Conservation (phyloP, 2,113 vertebrate species). For the Bubo scandiacus region DNA sequence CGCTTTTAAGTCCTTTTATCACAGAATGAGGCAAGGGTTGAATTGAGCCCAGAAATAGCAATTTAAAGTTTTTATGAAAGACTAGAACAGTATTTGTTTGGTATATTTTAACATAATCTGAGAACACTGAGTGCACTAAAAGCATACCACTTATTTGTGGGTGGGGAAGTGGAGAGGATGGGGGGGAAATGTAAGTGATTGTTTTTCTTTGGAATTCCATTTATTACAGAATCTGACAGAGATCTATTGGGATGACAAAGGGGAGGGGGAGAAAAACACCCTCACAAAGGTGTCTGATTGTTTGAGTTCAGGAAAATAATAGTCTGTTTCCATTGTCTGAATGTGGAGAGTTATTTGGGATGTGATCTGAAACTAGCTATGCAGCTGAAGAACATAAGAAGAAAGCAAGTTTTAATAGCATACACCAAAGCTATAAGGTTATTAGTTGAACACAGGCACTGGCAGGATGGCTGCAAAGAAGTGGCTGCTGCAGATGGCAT, state of each 20-base stretch:
- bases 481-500: neutral
- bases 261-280: neutral
- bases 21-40: constrained; percentile 66
- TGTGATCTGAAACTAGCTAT: neutral
- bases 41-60: constrained; percentile 68
- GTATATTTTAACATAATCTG: constrained; percentile 74
- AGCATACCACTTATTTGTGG: constrained; percentile 54
- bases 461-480: neutral
- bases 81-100: constrained; percentile 55
- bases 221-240: neutral
- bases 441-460: neutral
- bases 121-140: constrained; percentile 61
- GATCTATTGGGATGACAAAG: neutral
- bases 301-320: neutral
- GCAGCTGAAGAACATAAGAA: neutral
- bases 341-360: neutral
- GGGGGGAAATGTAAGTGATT: neutral
- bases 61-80: constrained; percentile 70
- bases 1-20: constrained; percentile 65
- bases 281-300: neutral
- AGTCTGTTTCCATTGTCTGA: neutral
- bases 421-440: neutral
- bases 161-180: neutral
- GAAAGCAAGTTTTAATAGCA: neutral
- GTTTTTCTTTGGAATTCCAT: neutral